A percentile compares a stretch with the other conserved stretches of the same genome.
These are phyloP conservation scores for Motacilla alba DNA, from an alignment of 2,113 vertebrate genomes.

Conservation along the genomic window DNA sequence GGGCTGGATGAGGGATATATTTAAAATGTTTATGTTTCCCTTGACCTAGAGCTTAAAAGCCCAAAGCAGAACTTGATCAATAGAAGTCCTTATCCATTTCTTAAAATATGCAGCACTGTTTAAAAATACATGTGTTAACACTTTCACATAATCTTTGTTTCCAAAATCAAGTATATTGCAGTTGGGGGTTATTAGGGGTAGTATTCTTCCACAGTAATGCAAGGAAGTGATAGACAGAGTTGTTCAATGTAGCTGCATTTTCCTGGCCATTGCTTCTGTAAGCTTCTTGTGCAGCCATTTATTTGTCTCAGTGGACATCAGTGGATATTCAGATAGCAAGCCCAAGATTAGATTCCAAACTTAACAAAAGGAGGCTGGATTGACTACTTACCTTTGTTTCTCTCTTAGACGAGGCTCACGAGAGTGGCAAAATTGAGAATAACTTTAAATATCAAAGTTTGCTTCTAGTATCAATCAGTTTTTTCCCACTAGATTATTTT, in stretches of 20 bases:
- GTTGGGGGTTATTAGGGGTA: background rate
- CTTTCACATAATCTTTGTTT: background rate
- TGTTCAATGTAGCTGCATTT: background rate
- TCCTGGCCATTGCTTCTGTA: background rate
- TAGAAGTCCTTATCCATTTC: background rate
- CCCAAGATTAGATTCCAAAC: background rate
- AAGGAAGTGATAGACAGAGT: background rate
- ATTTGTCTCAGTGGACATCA: background rate
- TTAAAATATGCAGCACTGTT: background rate
- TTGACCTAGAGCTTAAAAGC: slow-evolving; percentile 15
- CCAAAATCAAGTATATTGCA: background rate
- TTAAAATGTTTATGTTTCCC: slow-evolving; percentile 32
- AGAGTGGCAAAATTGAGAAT: background rate
- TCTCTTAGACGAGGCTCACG: background rate
- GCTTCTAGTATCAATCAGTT: background rate
- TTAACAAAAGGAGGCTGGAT: background rate
- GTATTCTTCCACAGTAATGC: background rate
- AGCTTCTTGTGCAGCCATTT: background rate
- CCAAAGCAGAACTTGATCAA: background rate
- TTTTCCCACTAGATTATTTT: background rate
- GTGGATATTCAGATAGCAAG: background rate
- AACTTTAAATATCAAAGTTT: background rate
- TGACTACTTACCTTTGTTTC: background rate
- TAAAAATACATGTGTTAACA: slow-evolving; percentile 29
- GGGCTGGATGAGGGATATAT: background rate